These are phyloP conservation scores for Oriolus oriolus DNA, from an alignment of 2,113 vertebrate genomes.

Conservation along the genomic window DNA sequence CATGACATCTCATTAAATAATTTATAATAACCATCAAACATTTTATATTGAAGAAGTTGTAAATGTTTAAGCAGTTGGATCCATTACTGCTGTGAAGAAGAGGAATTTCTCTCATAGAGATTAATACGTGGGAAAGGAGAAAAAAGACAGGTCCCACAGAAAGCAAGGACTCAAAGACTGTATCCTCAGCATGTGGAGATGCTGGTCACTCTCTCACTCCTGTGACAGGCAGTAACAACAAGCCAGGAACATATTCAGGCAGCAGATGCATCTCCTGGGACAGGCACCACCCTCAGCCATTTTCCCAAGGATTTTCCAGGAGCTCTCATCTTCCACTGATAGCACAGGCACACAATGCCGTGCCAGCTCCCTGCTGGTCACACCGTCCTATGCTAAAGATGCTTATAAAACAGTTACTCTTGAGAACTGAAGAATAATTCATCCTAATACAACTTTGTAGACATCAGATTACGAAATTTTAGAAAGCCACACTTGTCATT, in stretches of 20 bases:
- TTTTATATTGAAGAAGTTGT: background rate
- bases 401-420: background rate
- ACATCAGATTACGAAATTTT: background rate
- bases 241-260: background rate
- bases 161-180: background rate
- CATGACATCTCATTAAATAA: constrained; percentile 28
- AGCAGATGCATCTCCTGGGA: background rate
- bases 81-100: background rate
- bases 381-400: background rate
- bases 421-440: background rate
- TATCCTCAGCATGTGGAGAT: background rate
- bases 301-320: background rate
- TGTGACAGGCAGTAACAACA: background rate
- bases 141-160: background rate
- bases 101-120: background rate
- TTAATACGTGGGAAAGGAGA: background rate
- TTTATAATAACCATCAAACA: background rate
- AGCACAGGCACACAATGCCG: background rate
- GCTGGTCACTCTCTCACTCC: too few species aligned
- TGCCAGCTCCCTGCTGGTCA: background rate
- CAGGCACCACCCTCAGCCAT: fast-evolving
- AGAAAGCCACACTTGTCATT: background rate
- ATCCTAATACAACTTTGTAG: background rate
- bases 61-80: background rate
- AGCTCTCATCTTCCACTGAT: too few species aligned